phyloP scores from a whole-genome alignment of 2,797 vertebrate species.

The Intellagama lesueurii region DNA sequence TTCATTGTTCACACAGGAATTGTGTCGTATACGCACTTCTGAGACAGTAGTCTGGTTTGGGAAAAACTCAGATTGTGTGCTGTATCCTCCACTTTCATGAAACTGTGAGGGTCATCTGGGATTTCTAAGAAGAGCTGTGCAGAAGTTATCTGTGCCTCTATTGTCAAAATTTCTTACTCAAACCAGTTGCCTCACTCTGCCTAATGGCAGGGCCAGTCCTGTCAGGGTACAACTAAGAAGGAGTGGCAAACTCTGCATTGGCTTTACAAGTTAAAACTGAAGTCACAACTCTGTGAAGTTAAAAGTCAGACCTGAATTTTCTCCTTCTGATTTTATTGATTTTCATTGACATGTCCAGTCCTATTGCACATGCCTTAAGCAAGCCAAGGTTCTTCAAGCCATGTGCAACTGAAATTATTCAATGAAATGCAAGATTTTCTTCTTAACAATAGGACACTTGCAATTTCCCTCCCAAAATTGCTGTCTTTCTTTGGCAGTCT shows the following conservation, averaged over 20 bases:
- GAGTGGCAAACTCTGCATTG: not conserved
- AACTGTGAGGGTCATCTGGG: not conserved
- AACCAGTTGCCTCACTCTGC: not conserved
- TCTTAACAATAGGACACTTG: not conserved
- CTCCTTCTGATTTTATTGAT: not conserved
- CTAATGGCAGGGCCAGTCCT: not conserved
- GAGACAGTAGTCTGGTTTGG: not conserved
- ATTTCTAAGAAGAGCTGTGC: too few relatives aligned
- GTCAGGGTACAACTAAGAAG: not conserved
- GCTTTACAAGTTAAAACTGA: not conserved
- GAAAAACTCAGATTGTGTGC: not conserved
- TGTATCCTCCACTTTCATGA: not conserved
- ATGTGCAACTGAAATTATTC: not conserved
- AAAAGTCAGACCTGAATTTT: not conserved
- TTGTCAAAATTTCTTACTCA: not conserved
- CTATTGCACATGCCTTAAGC: not conserved
- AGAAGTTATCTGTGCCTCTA: not conserved
- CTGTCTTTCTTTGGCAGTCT: not conserved
- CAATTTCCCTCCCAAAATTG: not conserved
- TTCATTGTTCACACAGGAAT: not conserved
- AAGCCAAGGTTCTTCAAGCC: not conserved
- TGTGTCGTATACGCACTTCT: not conserved
- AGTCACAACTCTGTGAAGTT: not conserved
- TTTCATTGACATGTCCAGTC: not conserved
- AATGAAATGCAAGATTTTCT: not conserved